phyloP scores from a whole-genome alignment of 1,140 invertebrate genomes.

The Paramacrobiotus metropolitanus region DNA sequence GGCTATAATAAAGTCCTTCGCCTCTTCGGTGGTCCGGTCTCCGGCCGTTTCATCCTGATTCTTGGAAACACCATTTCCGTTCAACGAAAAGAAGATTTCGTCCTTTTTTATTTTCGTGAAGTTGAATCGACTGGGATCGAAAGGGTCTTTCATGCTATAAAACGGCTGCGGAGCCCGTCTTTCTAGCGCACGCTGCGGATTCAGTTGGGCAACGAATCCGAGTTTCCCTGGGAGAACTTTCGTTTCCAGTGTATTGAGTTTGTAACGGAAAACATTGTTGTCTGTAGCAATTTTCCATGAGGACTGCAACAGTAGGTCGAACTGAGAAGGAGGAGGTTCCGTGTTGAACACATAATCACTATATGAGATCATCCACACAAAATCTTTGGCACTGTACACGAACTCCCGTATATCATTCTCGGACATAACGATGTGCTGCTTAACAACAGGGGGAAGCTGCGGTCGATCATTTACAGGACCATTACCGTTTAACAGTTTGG shows the following conservation, averaged over 20 bases:
- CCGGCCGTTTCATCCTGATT: conserved; percentile 1
- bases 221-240: conserved; percentile 14
- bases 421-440: not conserved
- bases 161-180: conserved; percentile 36
- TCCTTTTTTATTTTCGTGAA: conserved; percentile 34
- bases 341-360: conserved; percentile 1
- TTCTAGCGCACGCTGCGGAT: conserved; percentile 31
- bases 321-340: not conserved
- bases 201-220: conserved; percentile 30
- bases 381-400: not conserved
- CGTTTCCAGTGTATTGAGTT: conserved; percentile 13
- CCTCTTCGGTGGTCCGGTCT: conserved; percentile 8
- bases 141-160: conserved; percentile 30
- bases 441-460: not conserved
- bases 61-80: too few species aligned
- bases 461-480: not conserved
- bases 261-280: conserved; percentile 13
- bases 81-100: conserved; percentile 32
- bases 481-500: not conserved
- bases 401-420: not conserved
- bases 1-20: conserved; percentile 24
- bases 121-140: conserved; percentile 36
- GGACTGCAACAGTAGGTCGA: not conserved
- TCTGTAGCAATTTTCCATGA: not conserved
- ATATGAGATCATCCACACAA: not conserved